phyloP scores from a whole-genome alignment of 1,140 invertebrate species.

The Ceratosolen fusciceps region DNA sequence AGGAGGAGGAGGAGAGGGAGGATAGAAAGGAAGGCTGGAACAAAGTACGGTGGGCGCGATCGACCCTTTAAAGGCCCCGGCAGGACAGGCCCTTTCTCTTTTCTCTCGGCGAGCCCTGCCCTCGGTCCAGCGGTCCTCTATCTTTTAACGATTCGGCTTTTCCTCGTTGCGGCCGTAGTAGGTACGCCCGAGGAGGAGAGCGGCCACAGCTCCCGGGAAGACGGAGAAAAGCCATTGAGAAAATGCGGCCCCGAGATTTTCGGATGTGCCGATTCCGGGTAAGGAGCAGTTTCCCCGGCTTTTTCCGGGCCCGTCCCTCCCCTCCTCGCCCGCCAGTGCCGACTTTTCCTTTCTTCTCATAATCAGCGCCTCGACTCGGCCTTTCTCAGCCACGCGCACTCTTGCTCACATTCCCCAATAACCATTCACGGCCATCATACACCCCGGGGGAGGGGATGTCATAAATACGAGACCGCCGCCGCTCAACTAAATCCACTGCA shows the following conservation, averaged over 20 bases:
- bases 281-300: neutral
- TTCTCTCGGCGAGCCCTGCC: too few species aligned
- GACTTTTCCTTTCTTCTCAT: conserved; percentile 24
- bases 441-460: neutral
- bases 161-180: neutral
- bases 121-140: too few species aligned
- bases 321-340: too few species aligned
- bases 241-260: conserved; percentile 36
- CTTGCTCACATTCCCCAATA: neutral
- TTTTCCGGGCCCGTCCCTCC: neutral
- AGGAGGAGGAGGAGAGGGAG: neutral
- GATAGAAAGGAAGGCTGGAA: neutral
- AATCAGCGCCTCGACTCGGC: conserved; percentile 16
- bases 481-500: neutral
- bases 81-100: conserved; percentile 6
- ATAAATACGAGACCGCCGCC: neutral
- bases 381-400: neutral
- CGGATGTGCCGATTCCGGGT: conserved; percentile 37
- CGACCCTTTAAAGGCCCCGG: conserved; percentile 36
- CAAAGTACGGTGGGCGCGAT: conserved; percentile 31
- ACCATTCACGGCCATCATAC: neutral
- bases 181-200: neutral
- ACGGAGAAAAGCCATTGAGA: neutral
- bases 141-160: conserved; percentile 9
- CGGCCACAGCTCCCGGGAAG: neutral